A percentile compares a stretch with the other conserved stretches of the same genome.
Conservation (phyloP, 1,140 invertebrate species). For the Diorhabda elongata region DNA sequence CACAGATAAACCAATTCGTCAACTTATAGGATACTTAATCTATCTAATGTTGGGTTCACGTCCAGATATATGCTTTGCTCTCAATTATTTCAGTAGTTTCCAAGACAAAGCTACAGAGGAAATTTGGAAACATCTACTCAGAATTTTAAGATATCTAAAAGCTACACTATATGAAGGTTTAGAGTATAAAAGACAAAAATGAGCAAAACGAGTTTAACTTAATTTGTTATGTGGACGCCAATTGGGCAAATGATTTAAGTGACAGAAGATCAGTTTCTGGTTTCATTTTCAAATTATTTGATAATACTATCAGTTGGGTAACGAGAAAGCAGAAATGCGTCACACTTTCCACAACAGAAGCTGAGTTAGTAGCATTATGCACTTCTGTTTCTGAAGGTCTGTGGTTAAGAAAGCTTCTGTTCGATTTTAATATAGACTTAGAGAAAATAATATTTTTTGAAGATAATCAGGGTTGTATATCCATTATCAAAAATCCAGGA, state of each 20-base stretch:
- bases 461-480: slow-evolving; percentile 42
- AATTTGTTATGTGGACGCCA: slow-evolving; percentile 11
- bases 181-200: slow-evolving; percentile 11
- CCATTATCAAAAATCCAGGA: slow-evolving; percentile 41
- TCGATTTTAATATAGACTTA: slow-evolving; percentile 28
- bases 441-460: slow-evolving; percentile 25
- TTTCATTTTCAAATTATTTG: slow-evolving; percentile 10
- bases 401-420: slow-evolving; percentile 37
- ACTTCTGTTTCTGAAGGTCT: slow-evolving; percentile 25
- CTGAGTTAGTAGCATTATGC: slow-evolving; percentile 45
- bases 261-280: slow-evolving; percentile 35
- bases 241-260: slow-evolving; percentile 33
- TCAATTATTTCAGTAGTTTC: slow-evolving; percentile 3
- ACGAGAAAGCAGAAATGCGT: slow-evolving; percentile 29
- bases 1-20: too few relatives aligned
- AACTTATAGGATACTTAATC: too few relatives aligned
- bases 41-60: slow-evolving; percentile 12
- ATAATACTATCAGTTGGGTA: slow-evolving; percentile 27
- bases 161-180: slow-evolving; percentile 2
- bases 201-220: neutral
- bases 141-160: slow-evolving; percentile 12
- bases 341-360: too few relatives aligned
- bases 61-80: slow-evolving; percentile 14
- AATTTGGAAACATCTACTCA: slow-evolving; percentile 7
- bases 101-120: slow-evolving; percentile 16